These are phyloP conservation scores for Arizona elegans DNA, from an alignment of 2,113 vertebrate genomes.

Conservation along the genomic window DNA sequence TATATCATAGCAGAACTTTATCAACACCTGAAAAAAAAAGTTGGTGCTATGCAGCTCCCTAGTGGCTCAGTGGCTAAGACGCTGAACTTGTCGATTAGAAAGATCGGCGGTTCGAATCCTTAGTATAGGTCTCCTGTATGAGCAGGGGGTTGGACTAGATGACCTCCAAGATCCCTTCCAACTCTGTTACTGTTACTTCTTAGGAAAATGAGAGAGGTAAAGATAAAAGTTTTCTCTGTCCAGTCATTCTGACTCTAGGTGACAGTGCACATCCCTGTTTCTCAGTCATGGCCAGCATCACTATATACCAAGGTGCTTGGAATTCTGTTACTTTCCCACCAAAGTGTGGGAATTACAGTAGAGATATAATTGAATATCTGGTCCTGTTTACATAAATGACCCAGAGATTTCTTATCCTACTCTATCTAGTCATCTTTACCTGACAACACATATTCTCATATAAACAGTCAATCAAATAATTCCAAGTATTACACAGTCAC, in stretches of 20 bases:
- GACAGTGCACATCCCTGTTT: neutral
- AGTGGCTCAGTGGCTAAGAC: no score
- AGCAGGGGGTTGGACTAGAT: no score
- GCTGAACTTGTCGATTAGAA: no score
- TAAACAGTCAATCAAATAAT: neutral
- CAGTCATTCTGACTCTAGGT: neutral
- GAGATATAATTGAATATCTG: neutral
- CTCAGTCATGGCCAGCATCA: neutral
- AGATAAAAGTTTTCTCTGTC: neutral
- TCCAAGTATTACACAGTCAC: neutral
- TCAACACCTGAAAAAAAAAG: neutral
- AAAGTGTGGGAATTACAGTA: neutral
- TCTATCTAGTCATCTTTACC: neutral
- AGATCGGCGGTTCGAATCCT: no score
- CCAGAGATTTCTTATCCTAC: neutral
- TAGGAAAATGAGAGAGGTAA: neutral
- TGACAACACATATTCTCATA: neutral
- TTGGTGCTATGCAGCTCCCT: neutral
- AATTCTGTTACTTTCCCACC: neutral
- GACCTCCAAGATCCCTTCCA: no score
- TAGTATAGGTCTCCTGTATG: no score
- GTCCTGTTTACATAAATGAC: neutral
- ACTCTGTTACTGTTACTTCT: neutral
- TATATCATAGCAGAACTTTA: neutral
- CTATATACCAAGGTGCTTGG: neutral